Conservation (phyloP, 2,113 vertebrate species). For the Leptobrachium leishanense region DNA sequence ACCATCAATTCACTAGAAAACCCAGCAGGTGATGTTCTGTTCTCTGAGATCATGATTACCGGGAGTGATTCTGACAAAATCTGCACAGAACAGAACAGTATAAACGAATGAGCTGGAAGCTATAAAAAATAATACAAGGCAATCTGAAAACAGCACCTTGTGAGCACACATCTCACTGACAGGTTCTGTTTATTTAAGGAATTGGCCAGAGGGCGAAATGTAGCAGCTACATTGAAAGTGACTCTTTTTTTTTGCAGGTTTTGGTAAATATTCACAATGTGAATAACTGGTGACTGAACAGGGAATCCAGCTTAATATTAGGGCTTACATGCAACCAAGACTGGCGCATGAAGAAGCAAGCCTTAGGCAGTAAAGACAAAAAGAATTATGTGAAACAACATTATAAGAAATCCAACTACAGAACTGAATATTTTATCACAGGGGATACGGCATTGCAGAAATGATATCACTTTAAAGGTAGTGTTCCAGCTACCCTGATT, state of each 20-base stretch:
- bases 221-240: constrained; percentile 20
- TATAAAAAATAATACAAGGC: constrained; percentile 19
- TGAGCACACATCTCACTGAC: constrained; percentile 2
- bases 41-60: background rate
- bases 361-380: no score
- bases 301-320: background rate
- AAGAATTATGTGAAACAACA: no score
- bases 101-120: constrained; percentile 5
- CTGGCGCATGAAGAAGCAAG: no score
- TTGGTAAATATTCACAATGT: background rate
- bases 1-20: no score
- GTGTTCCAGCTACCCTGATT: no score
- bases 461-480: no score
- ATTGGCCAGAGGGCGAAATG: constrained; percentile 26
- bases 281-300: background rate
- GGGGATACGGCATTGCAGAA: no score
- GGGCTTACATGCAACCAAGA: no score
- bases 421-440: no score
- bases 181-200: constrained; percentile 24
- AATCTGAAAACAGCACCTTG: background rate
- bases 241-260: constrained; percentile 5
- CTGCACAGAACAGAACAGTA: constrained; percentile 6
- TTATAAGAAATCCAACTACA: no score
- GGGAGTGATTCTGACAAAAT: background rate
- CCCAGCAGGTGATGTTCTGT: background rate